phyloP scores from a whole-genome alignment of 2,888 invertebrate species.

The Pterobdella sp. region DNA sequence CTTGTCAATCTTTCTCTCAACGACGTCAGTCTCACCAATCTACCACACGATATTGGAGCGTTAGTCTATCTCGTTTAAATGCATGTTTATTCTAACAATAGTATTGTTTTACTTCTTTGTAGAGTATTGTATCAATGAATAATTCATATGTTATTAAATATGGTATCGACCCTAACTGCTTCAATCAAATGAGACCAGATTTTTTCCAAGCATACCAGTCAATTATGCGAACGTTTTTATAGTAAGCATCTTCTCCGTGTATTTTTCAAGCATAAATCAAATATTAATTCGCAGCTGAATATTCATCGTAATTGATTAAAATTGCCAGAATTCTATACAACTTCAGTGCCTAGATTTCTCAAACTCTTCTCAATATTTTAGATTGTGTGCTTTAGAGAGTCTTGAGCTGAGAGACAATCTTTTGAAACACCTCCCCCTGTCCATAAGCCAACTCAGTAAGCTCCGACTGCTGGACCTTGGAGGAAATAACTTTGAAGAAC shows the following conservation, averaged over 20 bases:
- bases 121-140: too few species aligned
- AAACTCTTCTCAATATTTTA: too few species aligned
- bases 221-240: background rate
- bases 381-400: slow-evolving; percentile 24
- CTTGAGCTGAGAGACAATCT: slow-evolving; percentile 32
- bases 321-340: too few species aligned
- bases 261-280: background rate
- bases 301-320: background rate
- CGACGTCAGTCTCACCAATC: slow-evolving; percentile 88
- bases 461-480: slow-evolving; percentile 30
- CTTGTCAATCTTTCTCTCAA: slow-evolving; percentile 89
- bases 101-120: too few species aligned
- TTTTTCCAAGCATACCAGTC: background rate
- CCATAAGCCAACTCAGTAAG: slow-evolving; percentile 19
- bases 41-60: slow-evolving; percentile 92
- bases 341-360: too few species aligned
- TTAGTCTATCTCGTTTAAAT: slow-evolving; percentile 56
- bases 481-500: slow-evolving; percentile 31
- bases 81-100: too few species aligned
- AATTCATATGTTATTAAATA: too few species aligned
- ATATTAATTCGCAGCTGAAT: too few species aligned
- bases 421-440: slow-evolving; percentile 28
- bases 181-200: background rate
- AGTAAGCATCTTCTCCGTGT: background rate
- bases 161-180: background rate